A percentile compares a stretch with the other conserved stretches of the same genome.
phyloP scores from a whole-genome alignment of 2,888 invertebrate genomes.

The Dioctria linearis region DNA sequence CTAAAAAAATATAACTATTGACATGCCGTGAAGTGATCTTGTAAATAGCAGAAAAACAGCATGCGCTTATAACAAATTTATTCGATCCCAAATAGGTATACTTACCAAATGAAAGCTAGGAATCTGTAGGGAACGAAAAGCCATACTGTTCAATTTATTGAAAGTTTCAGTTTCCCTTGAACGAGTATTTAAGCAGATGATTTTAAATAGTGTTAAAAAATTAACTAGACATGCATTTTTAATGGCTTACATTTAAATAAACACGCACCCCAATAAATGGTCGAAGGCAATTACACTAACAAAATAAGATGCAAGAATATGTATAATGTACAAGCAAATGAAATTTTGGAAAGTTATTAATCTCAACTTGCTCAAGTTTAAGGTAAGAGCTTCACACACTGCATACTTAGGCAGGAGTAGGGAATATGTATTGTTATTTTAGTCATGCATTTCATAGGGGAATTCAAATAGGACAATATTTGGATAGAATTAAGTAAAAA shows the following conservation, averaged over 20 bases:
- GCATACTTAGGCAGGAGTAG: conserved; percentile 29
- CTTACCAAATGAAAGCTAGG: conserved; percentile 35
- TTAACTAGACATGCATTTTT: conserved; percentile 40
- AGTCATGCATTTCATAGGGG: conserved; percentile 34
- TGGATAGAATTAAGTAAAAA: conserved; percentile 37
- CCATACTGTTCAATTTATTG: conserved; percentile 27
- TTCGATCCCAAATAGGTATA: conserved; percentile 23
- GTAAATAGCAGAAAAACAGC: conserved; percentile 22
- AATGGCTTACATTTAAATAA: conserved; percentile 15
- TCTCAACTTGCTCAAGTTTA: conserved; percentile 30
- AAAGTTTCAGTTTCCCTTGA: conserved; percentile 36
- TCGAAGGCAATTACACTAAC: neutral
- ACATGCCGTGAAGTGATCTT: conserved; percentile 52
- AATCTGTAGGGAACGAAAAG: conserved; percentile 47
- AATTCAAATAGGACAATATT: conserved; percentile 24
- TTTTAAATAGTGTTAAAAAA: neutral
- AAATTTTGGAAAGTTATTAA: conserved; percentile 29
- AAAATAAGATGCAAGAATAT: conserved; percentile 46
- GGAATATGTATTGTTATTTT: conserved; percentile 19
- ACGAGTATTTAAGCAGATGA: neutral
- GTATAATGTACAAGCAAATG: conserved; percentile 43
- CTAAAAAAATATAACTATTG: conserved; percentile 18
- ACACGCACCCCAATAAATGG: conserved; percentile 40
- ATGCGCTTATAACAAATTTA: conserved; percentile 31
- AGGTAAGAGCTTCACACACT: conserved; percentile 23